Conservation (phyloP, 2,888 invertebrate genomes). For the Calliopum simillimum region DNA sequence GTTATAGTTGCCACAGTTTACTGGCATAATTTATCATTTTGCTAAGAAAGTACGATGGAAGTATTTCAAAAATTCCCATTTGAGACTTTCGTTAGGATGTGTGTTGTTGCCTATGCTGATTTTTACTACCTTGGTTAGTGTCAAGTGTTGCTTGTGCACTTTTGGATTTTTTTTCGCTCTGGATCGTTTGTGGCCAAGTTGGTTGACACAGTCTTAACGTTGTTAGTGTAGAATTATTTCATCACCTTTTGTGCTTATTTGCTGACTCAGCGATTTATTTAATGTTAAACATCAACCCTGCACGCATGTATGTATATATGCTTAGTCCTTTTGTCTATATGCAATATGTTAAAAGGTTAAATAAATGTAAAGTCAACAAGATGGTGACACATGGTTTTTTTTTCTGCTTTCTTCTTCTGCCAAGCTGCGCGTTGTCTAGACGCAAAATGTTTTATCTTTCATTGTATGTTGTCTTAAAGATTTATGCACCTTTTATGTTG, state of each 20-base stretch:
- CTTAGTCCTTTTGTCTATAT: background rate
- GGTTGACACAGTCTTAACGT: slow-evolving; percentile 1
- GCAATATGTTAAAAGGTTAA: slow-evolving; percentile 25
- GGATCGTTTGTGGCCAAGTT: slow-evolving; percentile 7
- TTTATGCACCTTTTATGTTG: slow-evolving; percentile 16
- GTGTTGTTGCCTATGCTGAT: background rate
- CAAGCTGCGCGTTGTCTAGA: background rate
- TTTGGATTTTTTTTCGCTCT: background rate
- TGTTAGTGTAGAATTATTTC: slow-evolving; percentile 10
- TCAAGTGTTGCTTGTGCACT: slow-evolving; percentile 1
- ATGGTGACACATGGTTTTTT: slow-evolving; percentile 16
- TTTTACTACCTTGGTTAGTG: slow-evolving; percentile 9
- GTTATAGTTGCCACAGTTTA: slow-evolving; percentile 31
- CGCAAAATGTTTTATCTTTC: background rate
- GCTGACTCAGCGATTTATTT: slow-evolving; percentile 29
- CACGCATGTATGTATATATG: slow-evolving; percentile 6
- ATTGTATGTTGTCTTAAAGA: background rate
- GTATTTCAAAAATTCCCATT: slow-evolving; percentile 18
- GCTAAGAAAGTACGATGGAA: slow-evolving; percentile 7
- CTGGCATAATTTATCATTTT: slow-evolving; percentile 41
- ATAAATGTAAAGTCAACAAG: slow-evolving; percentile 25
- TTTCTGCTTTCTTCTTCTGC: too few species aligned
- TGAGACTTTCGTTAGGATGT: slow-evolving; percentile 13
- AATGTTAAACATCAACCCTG: slow-evolving; percentile 1
- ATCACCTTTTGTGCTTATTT: slow-evolving; percentile 16